Evolutionary conservation across 2,888 invertebrate species (phyloP).

Genomic region (Spodoptera picta): DNA sequence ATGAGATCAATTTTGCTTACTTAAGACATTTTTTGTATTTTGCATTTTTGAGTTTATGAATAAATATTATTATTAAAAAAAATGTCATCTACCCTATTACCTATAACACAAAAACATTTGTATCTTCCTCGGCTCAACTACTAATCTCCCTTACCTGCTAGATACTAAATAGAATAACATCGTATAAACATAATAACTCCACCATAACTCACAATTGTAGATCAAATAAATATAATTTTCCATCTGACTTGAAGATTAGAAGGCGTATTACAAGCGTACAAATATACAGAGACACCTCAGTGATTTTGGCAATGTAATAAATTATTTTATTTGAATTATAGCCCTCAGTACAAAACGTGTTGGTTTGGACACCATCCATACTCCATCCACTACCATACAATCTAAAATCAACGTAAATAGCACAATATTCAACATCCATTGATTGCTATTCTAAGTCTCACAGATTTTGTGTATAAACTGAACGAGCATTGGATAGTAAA

Average conservation of each 20-base stretch:
- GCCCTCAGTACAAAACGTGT: slow-evolving; percentile 33
- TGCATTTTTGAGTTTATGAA: too few species aligned
- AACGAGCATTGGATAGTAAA: slow-evolving; percentile 10
- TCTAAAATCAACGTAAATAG: not conserved
- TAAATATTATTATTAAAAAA: too few species aligned
- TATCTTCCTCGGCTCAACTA: too few species aligned
- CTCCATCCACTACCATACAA: slow-evolving; percentile 7
- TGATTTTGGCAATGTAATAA: slow-evolving; percentile 37
- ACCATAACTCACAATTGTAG: not conserved
- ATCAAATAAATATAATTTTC: slow-evolving; percentile 15
- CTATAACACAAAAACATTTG: too few species aligned
- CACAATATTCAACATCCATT: slow-evolving; percentile 1
- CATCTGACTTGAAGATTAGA: slow-evolving; percentile 27
- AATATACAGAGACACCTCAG: slow-evolving; percentile 36
- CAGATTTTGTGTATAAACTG: rapidly evolving
- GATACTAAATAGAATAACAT: too few species aligned
- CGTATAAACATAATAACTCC: too few species aligned
- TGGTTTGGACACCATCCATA: slow-evolving; percentile 22
- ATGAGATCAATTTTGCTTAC: too few species aligned
- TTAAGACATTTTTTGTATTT: too few species aligned
- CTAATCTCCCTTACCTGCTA: too few species aligned
- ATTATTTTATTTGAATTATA: slow-evolving; percentile 44
- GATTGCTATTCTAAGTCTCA: not conserved
- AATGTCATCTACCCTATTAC: too few species aligned
- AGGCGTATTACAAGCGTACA: slow-evolving; percentile 32